These are phyloP conservation scores for Adelognathus sp. DNA, from an alignment of 2,888 invertebrate species.

Conservation along the genomic window DNA sequence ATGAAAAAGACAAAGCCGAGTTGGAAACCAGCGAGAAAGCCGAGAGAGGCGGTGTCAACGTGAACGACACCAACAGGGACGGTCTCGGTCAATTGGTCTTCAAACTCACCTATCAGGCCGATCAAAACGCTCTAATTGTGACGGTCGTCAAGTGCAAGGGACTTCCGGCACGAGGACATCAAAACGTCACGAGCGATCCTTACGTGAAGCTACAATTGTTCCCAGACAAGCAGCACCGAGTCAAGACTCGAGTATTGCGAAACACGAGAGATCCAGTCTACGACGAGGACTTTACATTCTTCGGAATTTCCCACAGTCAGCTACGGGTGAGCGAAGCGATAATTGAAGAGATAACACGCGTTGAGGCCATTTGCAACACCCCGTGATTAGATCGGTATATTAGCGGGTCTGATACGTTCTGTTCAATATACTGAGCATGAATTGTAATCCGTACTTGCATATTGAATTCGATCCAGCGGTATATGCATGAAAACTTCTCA, in stretches of 20 bases:
- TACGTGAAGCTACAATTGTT: conserved; percentile 98
- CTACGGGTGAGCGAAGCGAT: conserved; percentile 83
- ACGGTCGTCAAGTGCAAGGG: conserved; percentile 95
- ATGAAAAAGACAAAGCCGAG: conserved; percentile 83
- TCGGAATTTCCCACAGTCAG: conserved; percentile 94
- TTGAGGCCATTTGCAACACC: no score
- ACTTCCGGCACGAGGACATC: conserved; percentile 92
- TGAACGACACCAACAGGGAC: conserved; percentile 81
- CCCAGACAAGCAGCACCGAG: conserved; percentile 98
- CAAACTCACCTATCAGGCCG: conserved; percentile 93
- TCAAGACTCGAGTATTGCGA: conserved; percentile 97
- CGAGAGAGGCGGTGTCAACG: conserved; percentile 74
- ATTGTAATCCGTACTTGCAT: no score
- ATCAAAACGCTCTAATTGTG: conserved; percentile 95
- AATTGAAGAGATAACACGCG: no score
- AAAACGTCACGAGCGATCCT: conserved; percentile 93
- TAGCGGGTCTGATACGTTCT: no score
- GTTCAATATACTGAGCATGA: no score
- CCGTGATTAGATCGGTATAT: no score
- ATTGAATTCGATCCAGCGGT: no score
- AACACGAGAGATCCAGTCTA: conserved; percentile 98
- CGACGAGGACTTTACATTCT: conserved; percentile 99
- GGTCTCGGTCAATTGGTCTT: conserved; percentile 93
- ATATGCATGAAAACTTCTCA: no score
- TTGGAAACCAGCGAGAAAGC: conserved; percentile 84